Base-by-base conservation (phyloP, 2,888 invertebrate species). In the Sinohyriopsis cumingii region DNA sequence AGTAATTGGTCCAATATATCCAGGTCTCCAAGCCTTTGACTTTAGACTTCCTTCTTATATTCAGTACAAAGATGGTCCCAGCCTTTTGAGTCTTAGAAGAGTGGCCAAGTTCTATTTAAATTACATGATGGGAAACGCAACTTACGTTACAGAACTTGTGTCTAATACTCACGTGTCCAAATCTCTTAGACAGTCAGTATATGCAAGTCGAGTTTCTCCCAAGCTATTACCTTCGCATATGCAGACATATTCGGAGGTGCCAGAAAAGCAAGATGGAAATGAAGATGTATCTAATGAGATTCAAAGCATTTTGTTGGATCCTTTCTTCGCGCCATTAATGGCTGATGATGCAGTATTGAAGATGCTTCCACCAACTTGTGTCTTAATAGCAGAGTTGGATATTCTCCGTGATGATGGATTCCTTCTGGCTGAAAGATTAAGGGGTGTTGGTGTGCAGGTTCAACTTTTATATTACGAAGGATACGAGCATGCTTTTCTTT, bases 1-100 rank as follows among this genome's bases (percentile, higher is more conserved):
- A 62, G 68, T 79, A n/a, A 76, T 75, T 65, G 68, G 76, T 0
- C 61, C 80, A 5, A 74, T 79, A 54, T 79, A 80, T 56, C 82
- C 80, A 1, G 75, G 69, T 5, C 69, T 82, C 1, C 82, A 82
- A 60, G 78, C 84, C 19, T 82, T 89, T 73, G 86, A 87, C 71
- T 87, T 89, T 69, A 80, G 82, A 65, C 76, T 84, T 22, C 84
- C 85, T 5, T 77, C 79, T 5, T 81, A 86, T 72, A 28, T 72
- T 18, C 71, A 72, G 53, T 69, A 75, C 60, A 67, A 65, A 15
- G 53, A 68, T 15, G 72, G 77, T 22, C 75, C 78, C n/a, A 69
- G 76, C 5, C 55, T 71, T 22, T 28, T 77, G 0, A 72, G 67
- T 19, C 77, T 75, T 64, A 62, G 74, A 12, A 54, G 59, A 4